Conservation (phyloP, 1,140 invertebrate species). For the Drosophila subobscura region DNA sequence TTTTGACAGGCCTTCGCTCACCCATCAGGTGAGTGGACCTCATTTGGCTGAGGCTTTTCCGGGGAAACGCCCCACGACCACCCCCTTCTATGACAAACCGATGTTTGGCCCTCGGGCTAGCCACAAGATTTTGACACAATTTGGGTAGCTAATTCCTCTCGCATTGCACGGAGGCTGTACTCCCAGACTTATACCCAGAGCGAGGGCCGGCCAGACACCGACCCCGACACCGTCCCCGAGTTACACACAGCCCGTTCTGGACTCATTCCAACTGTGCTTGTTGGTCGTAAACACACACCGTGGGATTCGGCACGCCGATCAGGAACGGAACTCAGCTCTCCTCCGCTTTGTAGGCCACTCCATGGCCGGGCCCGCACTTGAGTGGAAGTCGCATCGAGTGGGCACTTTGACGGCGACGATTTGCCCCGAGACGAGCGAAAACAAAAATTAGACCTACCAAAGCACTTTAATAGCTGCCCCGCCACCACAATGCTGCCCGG, state of each 20-base stretch:
- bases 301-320: constrained; percentile 67
- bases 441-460: constrained; percentile 72
- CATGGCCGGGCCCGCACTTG: constrained; percentile 42
- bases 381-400: constrained; percentile 70
- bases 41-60: constrained; percentile 59
- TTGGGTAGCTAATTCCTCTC: constrained; percentile 62
- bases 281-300: constrained; percentile 80
- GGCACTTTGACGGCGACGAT: constrained; percentile 75
- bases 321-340: constrained; percentile 40
- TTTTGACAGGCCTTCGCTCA: constrained; percentile 49
- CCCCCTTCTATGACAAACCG: constrained; percentile 15
- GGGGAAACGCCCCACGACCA: constrained; percentile 39
- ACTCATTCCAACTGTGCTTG: constrained; percentile 74
- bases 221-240: too few species aligned
- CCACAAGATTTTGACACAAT: constrained; percentile 66
- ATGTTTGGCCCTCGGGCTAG: constrained; percentile 44
- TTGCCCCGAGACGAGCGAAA: constrained; percentile 65
- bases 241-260: constrained; percentile 4
- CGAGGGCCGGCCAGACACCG: neutral
- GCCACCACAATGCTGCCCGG: neutral
- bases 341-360: constrained; percentile 6
- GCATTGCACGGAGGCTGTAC: constrained; percentile 29
- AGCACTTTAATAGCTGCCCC: constrained; percentile 43
- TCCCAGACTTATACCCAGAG: neutral
- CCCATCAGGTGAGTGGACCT: constrained; percentile 54